These are phyloP conservation scores for Rhogogaster chlorosoma DNA, from an alignment of 2,888 invertebrate species.

Conservation along the genomic window DNA sequence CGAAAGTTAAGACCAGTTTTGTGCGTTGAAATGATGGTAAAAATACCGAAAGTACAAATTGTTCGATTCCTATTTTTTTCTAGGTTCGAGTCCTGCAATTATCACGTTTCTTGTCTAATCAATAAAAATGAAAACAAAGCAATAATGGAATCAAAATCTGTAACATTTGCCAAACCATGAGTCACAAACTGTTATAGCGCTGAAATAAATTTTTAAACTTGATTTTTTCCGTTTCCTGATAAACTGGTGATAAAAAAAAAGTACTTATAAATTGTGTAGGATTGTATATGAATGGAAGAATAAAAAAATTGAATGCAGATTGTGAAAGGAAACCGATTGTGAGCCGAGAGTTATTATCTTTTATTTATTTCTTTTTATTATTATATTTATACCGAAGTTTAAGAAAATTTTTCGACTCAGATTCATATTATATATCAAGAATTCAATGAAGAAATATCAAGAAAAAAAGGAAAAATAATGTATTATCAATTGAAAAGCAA, in stretches of 20 bases:
- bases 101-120: too few species aligned
- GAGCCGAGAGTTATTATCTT: neutral
- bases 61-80: too few species aligned
- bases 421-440: neutral
- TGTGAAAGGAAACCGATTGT: neutral
- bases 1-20: too few species aligned
- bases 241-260: neutral
- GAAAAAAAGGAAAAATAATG: neutral
- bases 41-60: too few species aligned
- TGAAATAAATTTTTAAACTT: neutral
- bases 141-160: too few species aligned
- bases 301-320: neutral
- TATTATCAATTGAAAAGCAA: neutral
- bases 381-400: neutral
- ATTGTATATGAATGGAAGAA: neutral
- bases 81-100: too few species aligned
- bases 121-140: too few species aligned
- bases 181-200: neutral
- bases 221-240: neutral
- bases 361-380: neutral
- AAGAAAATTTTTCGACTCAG: neutral
- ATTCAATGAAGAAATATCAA: neutral
- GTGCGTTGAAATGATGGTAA: too few species aligned
- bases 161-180: neutral
- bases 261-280: neutral